phyloP scores from a whole-genome alignment of 2,797 vertebrate genomes.

The Thalassophryne amazonica region DNA sequence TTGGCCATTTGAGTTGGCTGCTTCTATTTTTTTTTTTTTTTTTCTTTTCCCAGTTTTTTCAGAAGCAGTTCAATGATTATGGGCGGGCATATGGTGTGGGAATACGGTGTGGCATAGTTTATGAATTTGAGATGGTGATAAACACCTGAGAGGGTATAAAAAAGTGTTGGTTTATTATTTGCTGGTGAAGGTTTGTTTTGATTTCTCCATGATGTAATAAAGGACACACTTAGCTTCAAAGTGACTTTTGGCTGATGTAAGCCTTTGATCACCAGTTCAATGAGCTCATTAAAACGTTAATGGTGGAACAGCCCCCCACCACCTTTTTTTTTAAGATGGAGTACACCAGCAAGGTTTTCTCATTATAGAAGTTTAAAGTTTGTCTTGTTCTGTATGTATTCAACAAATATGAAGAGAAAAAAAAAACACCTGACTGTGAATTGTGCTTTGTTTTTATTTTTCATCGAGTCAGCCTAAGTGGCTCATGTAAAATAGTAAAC shows the following conservation, averaged over 20 bases:
- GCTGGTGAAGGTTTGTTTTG: conserved; percentile 47
- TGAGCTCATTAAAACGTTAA: conserved; percentile 23
- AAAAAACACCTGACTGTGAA: conserved; percentile 78
- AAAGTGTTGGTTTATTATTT: conserved; percentile 48
- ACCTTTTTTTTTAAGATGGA: conserved; percentile 42
- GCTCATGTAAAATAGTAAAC: conserved; percentile 52
- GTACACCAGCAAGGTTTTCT: conserved; percentile 69
- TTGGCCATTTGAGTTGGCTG: conserved; percentile 55
- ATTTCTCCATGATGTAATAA: conserved; percentile 57
- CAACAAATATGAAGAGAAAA: conserved; percentile 67
- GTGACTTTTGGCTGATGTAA: conserved; percentile 51
- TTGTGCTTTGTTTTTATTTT: conserved; percentile 72
- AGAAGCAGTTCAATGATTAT: conserved; percentile 54
- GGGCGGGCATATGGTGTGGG: conserved; percentile 55
- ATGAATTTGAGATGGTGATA: conserved; percentile 65
- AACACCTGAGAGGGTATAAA: conserved; percentile 49
- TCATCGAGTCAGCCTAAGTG: conserved; percentile 39
- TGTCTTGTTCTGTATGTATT: conserved; percentile 76
- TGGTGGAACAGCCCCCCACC: conserved; percentile 20
- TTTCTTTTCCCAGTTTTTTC: conserved; percentile 9
- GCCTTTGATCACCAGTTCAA: conserved; percentile 39
- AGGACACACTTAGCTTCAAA: conserved; percentile 49
- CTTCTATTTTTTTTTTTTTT: conserved; percentile 30
- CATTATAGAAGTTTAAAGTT: conserved; percentile 65
- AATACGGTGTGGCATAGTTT: conserved; percentile 47